Conservation (phyloP, 2,797 vertebrate species). For the Tragopan temminckii region DNA sequence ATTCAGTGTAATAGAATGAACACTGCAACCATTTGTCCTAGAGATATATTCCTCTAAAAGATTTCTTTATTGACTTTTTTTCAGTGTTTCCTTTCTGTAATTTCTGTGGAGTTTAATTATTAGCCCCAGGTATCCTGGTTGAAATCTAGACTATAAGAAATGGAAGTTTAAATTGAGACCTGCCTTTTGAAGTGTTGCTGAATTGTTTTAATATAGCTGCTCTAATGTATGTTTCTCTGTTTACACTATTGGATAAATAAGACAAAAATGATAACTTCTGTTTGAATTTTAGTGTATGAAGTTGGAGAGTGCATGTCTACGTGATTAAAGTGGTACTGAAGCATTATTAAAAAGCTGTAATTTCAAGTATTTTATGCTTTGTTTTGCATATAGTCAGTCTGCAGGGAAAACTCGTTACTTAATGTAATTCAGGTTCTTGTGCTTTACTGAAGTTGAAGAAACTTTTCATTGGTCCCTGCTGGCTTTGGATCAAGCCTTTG, state of each 20-base stretch:
- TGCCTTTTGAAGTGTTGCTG: constrained; percentile 22
- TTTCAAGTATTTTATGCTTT: constrained; percentile 32
- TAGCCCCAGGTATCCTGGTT: constrained; percentile 46
- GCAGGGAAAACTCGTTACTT: background rate
- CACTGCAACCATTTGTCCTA: constrained; percentile 1
- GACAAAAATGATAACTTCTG: constrained; percentile 33
- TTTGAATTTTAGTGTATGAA: background rate
- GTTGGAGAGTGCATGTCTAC: constrained; percentile 17
- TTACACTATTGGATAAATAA: constrained; percentile 49
- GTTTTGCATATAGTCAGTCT: background rate
- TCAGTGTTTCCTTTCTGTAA: constrained; percentile 46
- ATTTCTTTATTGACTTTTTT: constrained; percentile 44
- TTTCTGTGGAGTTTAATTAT: constrained; percentile 64
- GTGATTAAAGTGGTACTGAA: constrained; percentile 44
- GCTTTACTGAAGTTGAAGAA: constrained; percentile 18
- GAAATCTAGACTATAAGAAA: constrained; percentile 44
- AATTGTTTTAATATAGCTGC: constrained; percentile 40
- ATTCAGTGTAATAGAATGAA: constrained; percentile 39
- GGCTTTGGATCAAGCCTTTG: constrained; percentile 48
- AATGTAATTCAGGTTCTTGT: background rate
- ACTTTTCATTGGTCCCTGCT: constrained; percentile 39
- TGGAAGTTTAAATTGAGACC: constrained; percentile 54
- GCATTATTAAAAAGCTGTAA: constrained; percentile 54
- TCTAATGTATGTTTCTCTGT: constrained; percentile 23
- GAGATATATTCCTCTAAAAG: constrained; percentile 39